phyloP scores from a whole-genome alignment of 2,888 invertebrate species.

The Stegophylla sp. region DNA sequence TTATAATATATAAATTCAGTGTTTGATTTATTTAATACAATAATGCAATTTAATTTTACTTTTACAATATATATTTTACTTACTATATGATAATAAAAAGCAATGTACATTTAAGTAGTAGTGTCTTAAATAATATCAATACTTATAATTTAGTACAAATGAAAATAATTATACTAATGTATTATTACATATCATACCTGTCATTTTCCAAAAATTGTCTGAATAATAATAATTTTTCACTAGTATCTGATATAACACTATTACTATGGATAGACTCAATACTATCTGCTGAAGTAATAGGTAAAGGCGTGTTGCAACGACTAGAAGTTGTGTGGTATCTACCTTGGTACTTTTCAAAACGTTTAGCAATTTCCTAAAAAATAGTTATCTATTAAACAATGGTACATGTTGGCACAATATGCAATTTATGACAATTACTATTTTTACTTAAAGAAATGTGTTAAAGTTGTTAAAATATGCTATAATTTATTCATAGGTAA shows the following conservation, averaged over 20 bases:
- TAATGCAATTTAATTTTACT: too few species aligned
- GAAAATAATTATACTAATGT: not conserved
- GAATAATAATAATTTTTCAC: slow-evolving; percentile 36
- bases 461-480: too few species aligned
- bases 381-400: slow-evolving; percentile 5
- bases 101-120: too few species aligned
- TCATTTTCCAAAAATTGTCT: slow-evolving; percentile 41
- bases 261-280: slow-evolving; percentile 40
- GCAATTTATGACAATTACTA: too few species aligned
- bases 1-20: too few species aligned
- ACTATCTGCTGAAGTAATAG: slow-evolving; percentile 33
- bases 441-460: too few species aligned
- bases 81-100: not conserved
- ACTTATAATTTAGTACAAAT: too few species aligned
- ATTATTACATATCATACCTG: slow-evolving; percentile 22
- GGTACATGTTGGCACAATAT: not conserved
- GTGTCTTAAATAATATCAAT: too few species aligned
- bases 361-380: slow-evolving; percentile 52
- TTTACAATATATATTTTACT: too few species aligned
- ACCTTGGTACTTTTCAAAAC: slow-evolving; percentile 39
- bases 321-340: slow-evolving; percentile 38
- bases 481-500: not conserved
- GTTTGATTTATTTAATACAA: too few species aligned
- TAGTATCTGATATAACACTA: slow-evolving; percentile 3
- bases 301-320: slow-evolving; percentile 48